Percentiles rank a stretch among this genome's conserved stretches.
These are phyloP conservation scores for Amaurobius ferox DNA, from an alignment of 2,888 invertebrate species.

Conservation along the genomic window DNA sequence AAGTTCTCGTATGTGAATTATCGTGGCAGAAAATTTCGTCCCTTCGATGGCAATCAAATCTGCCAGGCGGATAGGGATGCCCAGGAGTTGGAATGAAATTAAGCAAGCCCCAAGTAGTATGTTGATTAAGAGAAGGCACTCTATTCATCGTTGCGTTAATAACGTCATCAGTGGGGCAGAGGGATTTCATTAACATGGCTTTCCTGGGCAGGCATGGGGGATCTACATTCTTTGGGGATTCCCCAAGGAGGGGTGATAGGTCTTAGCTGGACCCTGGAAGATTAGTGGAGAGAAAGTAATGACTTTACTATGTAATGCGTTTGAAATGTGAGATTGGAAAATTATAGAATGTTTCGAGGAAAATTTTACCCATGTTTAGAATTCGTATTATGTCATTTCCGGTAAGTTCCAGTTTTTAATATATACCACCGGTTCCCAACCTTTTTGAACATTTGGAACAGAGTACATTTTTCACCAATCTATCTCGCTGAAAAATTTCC, in stretches of 20 bases:
- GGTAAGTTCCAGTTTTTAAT: too few relatives aligned
- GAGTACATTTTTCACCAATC: too few relatives aligned
- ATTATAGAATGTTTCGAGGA: too few relatives aligned
- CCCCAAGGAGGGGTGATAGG: not conserved
- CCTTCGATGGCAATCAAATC: slow-evolving; percentile 21
- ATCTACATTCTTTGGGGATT: not conserved
- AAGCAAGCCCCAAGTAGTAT: slow-evolving; percentile 41
- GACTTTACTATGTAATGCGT: too few relatives aligned
- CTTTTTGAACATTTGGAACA: too few relatives aligned
- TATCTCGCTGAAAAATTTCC: too few relatives aligned
- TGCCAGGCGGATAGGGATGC: slow-evolving; percentile 22
- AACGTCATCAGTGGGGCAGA: slow-evolving; percentile 43
- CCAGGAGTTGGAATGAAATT: slow-evolving; percentile 49
- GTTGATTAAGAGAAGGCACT: slow-evolving; percentile 54
- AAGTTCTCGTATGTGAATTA: slow-evolving; percentile 10
- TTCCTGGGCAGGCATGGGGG: slow-evolving; percentile 10
- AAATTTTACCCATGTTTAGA: too few relatives aligned
- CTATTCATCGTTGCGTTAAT: slow-evolving; percentile 55
- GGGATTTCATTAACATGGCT: slow-evolving; percentile 58
- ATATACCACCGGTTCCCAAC: too few relatives aligned
- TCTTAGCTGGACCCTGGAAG: too few relatives aligned
- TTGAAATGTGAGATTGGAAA: too few relatives aligned
- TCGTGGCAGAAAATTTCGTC: slow-evolving; percentile 30
- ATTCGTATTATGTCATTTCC: too few relatives aligned
- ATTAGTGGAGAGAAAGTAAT: too few relatives aligned